Evolutionary conservation across 1,140 invertebrate species (phyloP).

Genomic region (Lordiphosa mommai): DNA sequence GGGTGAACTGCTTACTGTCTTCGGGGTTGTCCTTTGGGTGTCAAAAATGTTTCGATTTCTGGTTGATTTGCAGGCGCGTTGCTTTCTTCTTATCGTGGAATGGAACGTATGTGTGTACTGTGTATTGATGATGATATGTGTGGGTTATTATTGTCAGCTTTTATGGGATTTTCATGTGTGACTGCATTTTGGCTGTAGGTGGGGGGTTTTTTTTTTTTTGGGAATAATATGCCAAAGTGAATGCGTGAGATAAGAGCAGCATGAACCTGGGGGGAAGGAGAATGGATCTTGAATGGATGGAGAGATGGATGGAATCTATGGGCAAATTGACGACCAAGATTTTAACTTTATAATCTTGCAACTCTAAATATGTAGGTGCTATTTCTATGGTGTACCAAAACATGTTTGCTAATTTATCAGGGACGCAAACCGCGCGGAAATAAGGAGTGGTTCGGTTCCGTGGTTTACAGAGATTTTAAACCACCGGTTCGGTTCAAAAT

Average conservation of each 20-base stretch:
- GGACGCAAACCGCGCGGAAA: too few species aligned
- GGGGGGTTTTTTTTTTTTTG: neutral
- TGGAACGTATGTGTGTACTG: constrained; percentile 35
- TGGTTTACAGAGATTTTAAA: too few species aligned
- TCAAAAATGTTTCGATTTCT: constrained; percentile 34
- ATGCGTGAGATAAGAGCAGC: constrained; percentile 38
- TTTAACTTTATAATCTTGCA: too few species aligned
- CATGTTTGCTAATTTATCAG: too few species aligned
- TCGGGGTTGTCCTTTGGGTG: constrained; percentile 16
- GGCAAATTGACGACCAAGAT: too few species aligned
- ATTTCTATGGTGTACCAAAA: too few species aligned
- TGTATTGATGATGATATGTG: constrained; percentile 47
- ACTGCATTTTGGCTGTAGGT: constrained; percentile 18
- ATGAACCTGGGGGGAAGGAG: neutral
- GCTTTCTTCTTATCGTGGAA: constrained; percentile 42
- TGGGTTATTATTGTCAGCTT: constrained; percentile 53
- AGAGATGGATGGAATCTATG: too few species aligned
- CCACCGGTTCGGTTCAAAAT: too few species aligned
- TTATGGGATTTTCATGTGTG: constrained; percentile 55
- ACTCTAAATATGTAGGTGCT: too few species aligned
- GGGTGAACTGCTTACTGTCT: constrained; percentile 15
- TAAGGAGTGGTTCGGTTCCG: too few species aligned
- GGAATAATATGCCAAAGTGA: constrained; percentile 8
- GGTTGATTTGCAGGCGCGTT: constrained; percentile 45
- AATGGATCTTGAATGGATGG: neutral